A percentile compares a stretch with the other conserved stretches of the same genome.
phyloP scores from a whole-genome alignment of 30 jellyfish, hydroid and myxozoan genomes.

The Chrysaora quinquecirrha region DNA sequence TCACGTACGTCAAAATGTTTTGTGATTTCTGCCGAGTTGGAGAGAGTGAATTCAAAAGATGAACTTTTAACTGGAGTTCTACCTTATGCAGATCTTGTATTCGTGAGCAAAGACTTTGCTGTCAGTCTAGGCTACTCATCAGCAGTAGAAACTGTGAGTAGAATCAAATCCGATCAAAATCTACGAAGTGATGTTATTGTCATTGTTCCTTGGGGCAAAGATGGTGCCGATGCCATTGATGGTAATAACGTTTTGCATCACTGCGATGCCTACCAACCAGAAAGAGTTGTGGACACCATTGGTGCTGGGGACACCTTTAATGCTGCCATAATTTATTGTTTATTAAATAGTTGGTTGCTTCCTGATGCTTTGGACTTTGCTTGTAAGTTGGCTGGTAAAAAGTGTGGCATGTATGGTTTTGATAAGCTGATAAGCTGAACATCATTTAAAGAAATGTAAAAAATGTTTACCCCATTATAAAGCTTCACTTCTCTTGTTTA shows the following conservation, averaged over 20 bases:
- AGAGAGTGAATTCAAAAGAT: constrained; percentile 9
- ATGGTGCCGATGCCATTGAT: constrained; percentile 71
- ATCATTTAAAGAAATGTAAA: no score
- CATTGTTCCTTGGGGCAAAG: constrained; percentile 81
- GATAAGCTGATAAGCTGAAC: constrained; percentile 5
- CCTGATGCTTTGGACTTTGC: background rate
- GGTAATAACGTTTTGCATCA: background rate
- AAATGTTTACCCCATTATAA: no score
- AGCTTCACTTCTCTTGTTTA: no score
- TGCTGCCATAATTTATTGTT: constrained; percentile 46
- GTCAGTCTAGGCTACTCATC: constrained; percentile 20
- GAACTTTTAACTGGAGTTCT: constrained; percentile 25
- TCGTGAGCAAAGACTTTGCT: constrained; percentile 76
- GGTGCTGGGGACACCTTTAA: constrained; percentile 87
- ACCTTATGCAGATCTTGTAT: constrained; percentile 43
- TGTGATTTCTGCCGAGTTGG: constrained; percentile 61
- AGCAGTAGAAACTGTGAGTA: constrained; percentile 57
- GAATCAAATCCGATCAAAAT: constrained; percentile 8
- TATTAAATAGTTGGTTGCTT: background rate
- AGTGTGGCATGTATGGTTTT: constrained; percentile 35
- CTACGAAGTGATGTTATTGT: background rate
- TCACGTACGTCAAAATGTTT: background rate
- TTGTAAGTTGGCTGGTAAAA: constrained; percentile 29
- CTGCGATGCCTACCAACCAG: constrained; percentile 20
- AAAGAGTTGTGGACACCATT: constrained; percentile 55